Evolutionary conservation across 2,888 invertebrate species (phyloP).

Genomic region (Leptopterna dolabrata): DNA sequence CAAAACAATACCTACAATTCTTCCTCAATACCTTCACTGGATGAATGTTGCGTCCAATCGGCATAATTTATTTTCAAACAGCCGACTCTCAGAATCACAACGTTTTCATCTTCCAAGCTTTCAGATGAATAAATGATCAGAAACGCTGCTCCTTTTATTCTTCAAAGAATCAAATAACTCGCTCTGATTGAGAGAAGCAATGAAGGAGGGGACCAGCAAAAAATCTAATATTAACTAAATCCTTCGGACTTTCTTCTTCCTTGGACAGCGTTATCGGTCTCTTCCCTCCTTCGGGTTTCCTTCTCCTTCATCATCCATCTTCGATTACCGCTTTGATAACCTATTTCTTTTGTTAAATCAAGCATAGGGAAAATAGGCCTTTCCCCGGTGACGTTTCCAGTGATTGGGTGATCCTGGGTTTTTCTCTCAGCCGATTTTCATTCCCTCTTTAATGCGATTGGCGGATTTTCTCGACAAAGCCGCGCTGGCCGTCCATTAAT

Average conservation of each 20-base stretch:
- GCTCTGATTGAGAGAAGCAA: conserved; percentile 40
- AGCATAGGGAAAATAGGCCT: conserved; percentile 19
- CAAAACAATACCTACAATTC: no score
- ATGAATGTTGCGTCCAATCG: not conserved
- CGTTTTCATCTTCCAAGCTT: conserved; percentile 25
- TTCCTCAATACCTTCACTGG: not conserved
- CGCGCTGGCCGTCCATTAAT: no score
- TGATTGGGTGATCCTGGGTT: not conserved
- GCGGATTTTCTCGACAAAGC: no score
- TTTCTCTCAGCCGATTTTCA: not conserved
- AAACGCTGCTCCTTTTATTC: conserved; percentile 2
- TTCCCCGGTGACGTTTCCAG: conserved; percentile 12
- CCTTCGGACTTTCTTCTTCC: not conserved
- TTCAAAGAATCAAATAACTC: conserved; percentile 49
- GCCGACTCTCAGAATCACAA: conserved; percentile 3
- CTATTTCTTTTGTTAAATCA: conserved; percentile 41
- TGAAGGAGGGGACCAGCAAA: conserved; percentile 12
- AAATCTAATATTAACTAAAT: conserved; percentile 51
- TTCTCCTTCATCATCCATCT: conserved; percentile 23
- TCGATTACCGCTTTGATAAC: conserved; percentile 40
- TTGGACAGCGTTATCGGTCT: conserved; percentile 26
- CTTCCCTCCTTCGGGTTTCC: not conserved
- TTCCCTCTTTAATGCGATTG: no score
- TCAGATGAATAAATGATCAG: conserved; percentile 50
- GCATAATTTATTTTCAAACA: conserved; percentile 22